Base-by-base conservation (phyloP, 2,797 vertebrate genomes). In the Sebastes hopkinsi region DNA sequence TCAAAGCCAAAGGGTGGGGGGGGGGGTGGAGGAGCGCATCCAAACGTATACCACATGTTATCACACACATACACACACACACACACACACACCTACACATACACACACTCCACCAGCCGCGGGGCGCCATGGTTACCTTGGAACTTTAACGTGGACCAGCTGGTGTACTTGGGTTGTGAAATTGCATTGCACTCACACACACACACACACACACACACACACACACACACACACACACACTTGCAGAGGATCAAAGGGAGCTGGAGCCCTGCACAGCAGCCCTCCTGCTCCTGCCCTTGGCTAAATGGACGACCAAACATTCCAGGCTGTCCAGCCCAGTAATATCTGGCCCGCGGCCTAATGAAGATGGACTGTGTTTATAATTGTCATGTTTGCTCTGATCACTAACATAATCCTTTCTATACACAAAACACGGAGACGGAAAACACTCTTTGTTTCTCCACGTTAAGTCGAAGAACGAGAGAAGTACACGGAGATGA, bases 121-220 rank as follows among this genome's bases (percentile, higher is more conserved):
- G 88, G 95, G 95, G 95, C 94, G 95, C 96, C 95, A 96, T 96
- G 95, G 95, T 96, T 96, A 96, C 96, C 96, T 96, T 96, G 95
- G 95, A 96, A 96, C 95, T 96, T 96, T 96, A 96, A 96, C 95
- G 95, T 96, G 95, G 96, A 96, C 96, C 96, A 96, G 95, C 96
- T 96, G 96, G 95, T 90, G 94, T 95, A 96, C 94, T 96, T 96
- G 95, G 95, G 94, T 96, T 96, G 95, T 96, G 95, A 96, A 96
- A 96, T 96, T 96, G 94, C 95, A 95, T 96, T 96, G 94, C 95
- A 86, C 91, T 70, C 80, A 71, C 69, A 64, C 77, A 73, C 75
- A 68, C 75, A 72, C 58, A 79, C 83, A 92, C 86, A 36, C 38
- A 14, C 38, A 54, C 67, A 75, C 75, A 68, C 75, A 72, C 61